Percentiles rank a stretch among this genome's conserved stretches.
Conservation (phyloP, 2,797 vertebrate species). For the Hydrocynus forskahlii region DNA sequence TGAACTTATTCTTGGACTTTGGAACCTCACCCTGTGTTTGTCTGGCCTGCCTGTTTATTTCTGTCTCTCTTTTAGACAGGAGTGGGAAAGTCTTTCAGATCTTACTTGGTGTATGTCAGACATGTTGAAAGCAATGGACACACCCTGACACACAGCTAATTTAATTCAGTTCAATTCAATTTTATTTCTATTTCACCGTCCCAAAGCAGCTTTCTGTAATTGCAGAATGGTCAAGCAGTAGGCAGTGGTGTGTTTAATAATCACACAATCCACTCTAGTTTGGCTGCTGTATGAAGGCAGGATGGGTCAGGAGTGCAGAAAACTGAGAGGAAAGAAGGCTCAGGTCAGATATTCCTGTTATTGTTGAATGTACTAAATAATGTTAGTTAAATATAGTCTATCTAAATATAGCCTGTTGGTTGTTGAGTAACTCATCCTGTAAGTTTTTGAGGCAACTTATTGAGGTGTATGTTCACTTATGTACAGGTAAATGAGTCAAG, state of each 20-base stretch:
- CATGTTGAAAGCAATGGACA: neutral
- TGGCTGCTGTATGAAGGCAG: too few species aligned
- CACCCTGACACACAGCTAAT: neutral
- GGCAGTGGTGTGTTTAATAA: neutral
- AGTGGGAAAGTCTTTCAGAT: neutral
- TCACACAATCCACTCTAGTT: too few species aligned
- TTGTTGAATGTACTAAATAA: too few species aligned
- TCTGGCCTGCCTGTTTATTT: neutral
- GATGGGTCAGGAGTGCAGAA: too few species aligned
- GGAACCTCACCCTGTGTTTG: conserved; percentile 14
- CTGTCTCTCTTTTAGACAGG: conserved; percentile 6
- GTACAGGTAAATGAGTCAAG: neutral
- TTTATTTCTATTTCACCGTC: neutral
- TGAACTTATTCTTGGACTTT: conserved; percentile 15
- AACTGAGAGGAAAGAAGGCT: too few species aligned
- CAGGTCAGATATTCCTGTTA: too few species aligned
- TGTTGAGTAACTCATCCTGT: too few species aligned
- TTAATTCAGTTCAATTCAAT: neutral
- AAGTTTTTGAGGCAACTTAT: too few species aligned
- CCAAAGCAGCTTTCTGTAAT: neutral
- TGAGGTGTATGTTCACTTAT: neutral
- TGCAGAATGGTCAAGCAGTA: neutral
- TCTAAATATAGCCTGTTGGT: too few species aligned
- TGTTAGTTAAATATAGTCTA: too few species aligned
- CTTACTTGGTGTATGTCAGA: neutral